phyloP scores from a whole-genome alignment of 2,113 vertebrate genomes.

The Anser brachyrhynchus region DNA sequence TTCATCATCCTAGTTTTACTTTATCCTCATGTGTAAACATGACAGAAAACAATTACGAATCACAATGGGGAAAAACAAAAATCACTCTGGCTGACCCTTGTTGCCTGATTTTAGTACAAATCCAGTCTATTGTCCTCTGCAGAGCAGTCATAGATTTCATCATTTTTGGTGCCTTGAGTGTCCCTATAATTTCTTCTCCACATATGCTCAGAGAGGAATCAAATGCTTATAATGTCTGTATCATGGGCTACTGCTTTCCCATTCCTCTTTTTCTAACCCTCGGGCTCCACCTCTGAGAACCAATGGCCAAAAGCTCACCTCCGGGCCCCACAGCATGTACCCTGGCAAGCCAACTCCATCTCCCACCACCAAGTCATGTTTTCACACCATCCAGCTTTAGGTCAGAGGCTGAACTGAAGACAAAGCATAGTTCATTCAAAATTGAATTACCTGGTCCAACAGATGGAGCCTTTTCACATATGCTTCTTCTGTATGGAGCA shows the following conservation, averaged over 20 bases:
- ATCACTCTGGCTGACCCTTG: background rate
- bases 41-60: background rate
- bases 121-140: background rate
- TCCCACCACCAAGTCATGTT: accelerated
- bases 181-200: background rate
- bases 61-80: background rate
- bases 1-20: background rate
- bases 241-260: background rate
- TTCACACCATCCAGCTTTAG: background rate
- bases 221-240: background rate
- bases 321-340: accelerated
- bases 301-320: background rate
- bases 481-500: slow-evolving; percentile 93
- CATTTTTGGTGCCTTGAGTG: background rate
- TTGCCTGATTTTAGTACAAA: background rate
- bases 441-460: slow-evolving; percentile 89
- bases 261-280: background rate
- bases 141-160: background rate
- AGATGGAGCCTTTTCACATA: slow-evolving; percentile 94
- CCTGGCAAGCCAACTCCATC: background rate
- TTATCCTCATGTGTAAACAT: background rate
- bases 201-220: background rate
- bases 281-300: background rate
- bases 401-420: background rate
- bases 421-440: background rate